Conservation (phyloP, 1,140 invertebrate species). For the Andrena cerasifolii region DNA sequence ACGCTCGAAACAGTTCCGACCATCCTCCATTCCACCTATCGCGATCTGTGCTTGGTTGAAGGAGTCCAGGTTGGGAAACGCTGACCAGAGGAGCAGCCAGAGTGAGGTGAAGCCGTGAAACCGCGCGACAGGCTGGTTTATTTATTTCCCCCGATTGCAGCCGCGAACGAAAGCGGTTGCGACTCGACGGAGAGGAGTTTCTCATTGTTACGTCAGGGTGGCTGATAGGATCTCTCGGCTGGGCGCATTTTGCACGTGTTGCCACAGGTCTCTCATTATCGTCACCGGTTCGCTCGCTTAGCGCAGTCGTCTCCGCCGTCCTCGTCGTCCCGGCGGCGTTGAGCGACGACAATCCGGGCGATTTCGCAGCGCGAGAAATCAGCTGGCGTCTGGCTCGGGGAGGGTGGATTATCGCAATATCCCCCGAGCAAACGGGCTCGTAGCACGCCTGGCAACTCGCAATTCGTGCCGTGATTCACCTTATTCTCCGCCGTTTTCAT, state of each 20-base stretch:
- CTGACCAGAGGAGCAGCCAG: not conserved
- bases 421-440: no score
- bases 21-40: no score
- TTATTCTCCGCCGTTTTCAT: conserved; percentile 46
- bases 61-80: conserved; percentile 20
- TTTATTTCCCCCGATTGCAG: conserved; percentile 69
- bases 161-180: conserved; percentile 78
- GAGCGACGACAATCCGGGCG: conserved; percentile 42
- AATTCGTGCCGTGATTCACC: conserved; percentile 33
- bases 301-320: conserved; percentile 65
- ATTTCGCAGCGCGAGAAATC: conserved; percentile 59
- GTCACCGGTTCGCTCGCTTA: conserved; percentile 65
- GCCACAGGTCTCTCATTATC: conserved; percentile 75
- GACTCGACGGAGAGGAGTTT: conserved; percentile 72
- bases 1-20: no score
- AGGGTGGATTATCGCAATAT: conserved; percentile 38
- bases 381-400: conserved; percentile 23
- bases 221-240: conserved; percentile 74
- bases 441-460: not conserved
- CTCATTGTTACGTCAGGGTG: conserved; percentile 80
- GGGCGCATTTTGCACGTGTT: conserved; percentile 72
- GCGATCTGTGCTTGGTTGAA: no score
- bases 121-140: conserved; percentile 54
- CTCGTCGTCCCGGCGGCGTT: conserved; percentile 43
- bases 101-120: conserved; percentile 15